A percentile compares a stretch with the other conserved stretches of the same genome.
phyloP scores from a whole-genome alignment of 2,113 vertebrate species.

The Sardina pilchardus region DNA sequence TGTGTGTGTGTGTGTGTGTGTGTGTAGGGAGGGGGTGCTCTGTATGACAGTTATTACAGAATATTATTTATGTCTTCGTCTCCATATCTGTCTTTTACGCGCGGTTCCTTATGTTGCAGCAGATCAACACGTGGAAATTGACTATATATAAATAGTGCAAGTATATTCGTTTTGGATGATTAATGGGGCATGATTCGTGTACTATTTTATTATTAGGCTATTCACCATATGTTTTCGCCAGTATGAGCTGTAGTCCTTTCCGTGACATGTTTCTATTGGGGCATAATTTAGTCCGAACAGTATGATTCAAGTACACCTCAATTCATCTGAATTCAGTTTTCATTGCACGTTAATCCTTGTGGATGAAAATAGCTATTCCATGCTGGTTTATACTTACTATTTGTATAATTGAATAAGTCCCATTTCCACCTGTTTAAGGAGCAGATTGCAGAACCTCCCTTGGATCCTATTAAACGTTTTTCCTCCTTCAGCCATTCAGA shows the following conservation, averaged over 20 bases:
- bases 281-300: background rate
- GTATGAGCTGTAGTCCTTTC: background rate
- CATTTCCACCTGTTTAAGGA: conserved; percentile 88
- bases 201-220: background rate
- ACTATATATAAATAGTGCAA: background rate
- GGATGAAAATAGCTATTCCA: conserved; percentile 63
- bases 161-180: background rate
- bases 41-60: conserved; percentile 56
- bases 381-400: conserved; percentile 75
- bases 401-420: conserved; percentile 81
- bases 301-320: background rate
- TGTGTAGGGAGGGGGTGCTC: background rate
- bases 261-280: background rate
- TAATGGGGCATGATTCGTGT: background rate
- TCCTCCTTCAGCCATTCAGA: conserved; percentile 83
- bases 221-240: background rate
- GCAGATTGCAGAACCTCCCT: conserved; percentile 81
- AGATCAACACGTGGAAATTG: background rate
- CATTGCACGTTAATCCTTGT: conserved; percentile 64
- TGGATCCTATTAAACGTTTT: conserved; percentile 85
- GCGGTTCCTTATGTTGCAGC: background rate
- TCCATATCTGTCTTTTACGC: conserved; percentile 43
- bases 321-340: conserved; percentile 41
- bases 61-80: conserved; percentile 53
- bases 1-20: too few relatives aligned